Conservation (phyloP, 2,797 vertebrate species). For the Margarornis squamiger region DNA sequence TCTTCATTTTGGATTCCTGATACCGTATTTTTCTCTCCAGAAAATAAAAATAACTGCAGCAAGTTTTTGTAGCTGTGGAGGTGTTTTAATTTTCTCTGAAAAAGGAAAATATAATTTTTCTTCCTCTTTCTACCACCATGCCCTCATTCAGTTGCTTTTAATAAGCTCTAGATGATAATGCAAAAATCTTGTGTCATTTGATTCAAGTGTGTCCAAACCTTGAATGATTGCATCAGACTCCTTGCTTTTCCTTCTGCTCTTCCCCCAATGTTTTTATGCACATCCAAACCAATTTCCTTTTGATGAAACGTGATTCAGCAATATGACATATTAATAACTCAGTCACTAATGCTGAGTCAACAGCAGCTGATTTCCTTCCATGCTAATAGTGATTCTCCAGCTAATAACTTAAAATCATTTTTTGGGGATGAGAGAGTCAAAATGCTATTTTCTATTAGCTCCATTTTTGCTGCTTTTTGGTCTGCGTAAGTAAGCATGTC, state of each 20-base stretch:
- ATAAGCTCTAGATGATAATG: neutral
- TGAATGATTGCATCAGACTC: neutral
- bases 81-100: neutral
- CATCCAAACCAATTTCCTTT: neutral
- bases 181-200: neutral
- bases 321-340: neutral
- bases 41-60: neutral
- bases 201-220: neutral
- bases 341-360: neutral
- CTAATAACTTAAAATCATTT: neutral
- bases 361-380: neutral
- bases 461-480: neutral
- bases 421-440: neutral
- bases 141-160: neutral
- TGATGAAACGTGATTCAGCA: neutral
- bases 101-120: rapidly evolving
- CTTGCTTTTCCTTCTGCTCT: neutral
- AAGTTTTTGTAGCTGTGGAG: neutral
- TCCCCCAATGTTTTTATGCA: neutral
- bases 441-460: neutral
- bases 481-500: rapidly evolving
- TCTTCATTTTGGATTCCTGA: neutral
- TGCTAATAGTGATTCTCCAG: neutral
- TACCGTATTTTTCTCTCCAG: neutral
- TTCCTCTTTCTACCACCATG: neutral